Evolutionary conservation across 2,113 vertebrate species (phyloP).

Genomic region (Elanoides forficatus): DNA sequence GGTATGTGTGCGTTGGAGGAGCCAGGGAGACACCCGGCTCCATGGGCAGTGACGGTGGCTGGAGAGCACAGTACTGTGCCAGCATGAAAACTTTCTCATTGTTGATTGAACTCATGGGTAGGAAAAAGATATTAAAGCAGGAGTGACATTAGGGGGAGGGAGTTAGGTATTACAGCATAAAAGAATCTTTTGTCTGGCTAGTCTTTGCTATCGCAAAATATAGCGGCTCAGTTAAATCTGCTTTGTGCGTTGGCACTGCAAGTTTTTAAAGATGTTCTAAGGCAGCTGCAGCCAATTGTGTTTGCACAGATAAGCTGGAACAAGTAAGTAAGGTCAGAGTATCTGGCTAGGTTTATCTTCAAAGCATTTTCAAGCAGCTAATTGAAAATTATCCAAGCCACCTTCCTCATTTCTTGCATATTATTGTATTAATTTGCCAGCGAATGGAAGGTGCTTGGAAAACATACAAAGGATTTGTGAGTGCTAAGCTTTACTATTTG

Average conservation of each 20-base stretch:
- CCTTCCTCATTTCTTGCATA: constrained; percentile 17
- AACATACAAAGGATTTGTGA: constrained; percentile 2
- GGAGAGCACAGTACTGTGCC: background rate
- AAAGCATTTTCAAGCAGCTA: constrained; percentile 45
- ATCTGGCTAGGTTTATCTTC: constrained; percentile 35
- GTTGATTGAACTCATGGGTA: background rate
- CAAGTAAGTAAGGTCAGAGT: constrained; percentile 14
- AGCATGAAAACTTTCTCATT: background rate
- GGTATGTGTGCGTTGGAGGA: fast-evolving
- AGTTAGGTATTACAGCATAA: background rate
- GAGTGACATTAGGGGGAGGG: background rate
- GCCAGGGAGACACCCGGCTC: background rate
- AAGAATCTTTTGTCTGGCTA: background rate
- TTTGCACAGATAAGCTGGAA: constrained; percentile 37
- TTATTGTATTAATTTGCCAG: background rate
- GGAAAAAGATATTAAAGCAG: background rate
- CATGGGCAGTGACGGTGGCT: background rate
- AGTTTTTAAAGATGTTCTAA: background rate
- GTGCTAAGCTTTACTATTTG: background rate
- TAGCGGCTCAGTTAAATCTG: background rate
- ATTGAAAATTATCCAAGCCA: constrained; percentile 50
- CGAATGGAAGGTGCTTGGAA: background rate
- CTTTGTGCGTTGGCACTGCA: background rate
- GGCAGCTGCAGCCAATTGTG: constrained; percentile 32
- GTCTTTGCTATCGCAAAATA: background rate